Evolutionary conservation across 2,888 invertebrate species (phyloP).

Genomic region (Hofmannophila pseudospretella): DNA sequence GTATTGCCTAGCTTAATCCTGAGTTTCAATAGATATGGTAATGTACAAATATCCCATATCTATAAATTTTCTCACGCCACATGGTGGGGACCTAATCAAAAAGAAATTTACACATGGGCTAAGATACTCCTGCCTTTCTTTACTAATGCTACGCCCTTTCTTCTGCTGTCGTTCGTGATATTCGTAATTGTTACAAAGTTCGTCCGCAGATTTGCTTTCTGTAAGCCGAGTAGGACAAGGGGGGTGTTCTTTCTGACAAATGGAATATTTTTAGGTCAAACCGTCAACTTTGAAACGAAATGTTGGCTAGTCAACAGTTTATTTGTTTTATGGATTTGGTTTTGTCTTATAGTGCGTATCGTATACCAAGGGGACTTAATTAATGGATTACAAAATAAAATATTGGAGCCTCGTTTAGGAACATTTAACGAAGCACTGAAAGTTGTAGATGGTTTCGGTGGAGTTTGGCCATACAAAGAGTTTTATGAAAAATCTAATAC

Average conservation of each 20-base stretch:
- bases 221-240: constrained; percentile 12
- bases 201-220: constrained; percentile 19
- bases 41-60: constrained; percentile 30
- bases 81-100: constrained; percentile 42
- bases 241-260: constrained; percentile 29
- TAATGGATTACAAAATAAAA: constrained; percentile 31
- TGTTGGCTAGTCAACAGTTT: constrained; percentile 34
- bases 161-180: constrained; percentile 22
- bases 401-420: constrained; percentile 35
- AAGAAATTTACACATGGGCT: constrained; percentile 35
- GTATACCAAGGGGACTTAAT: constrained; percentile 47
- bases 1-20: constrained; percentile 33
- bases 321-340: constrained; percentile 51
- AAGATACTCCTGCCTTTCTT: constrained; percentile 40
- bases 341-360: constrained; percentile 45
- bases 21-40: constrained; percentile 26
- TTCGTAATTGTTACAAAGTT: constrained; percentile 24
- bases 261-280: constrained; percentile 44
- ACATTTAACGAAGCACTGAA: constrained; percentile 33
- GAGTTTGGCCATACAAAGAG: constrained; percentile 22
- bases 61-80: constrained; percentile 25
- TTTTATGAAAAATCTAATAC: constrained; percentile 31
- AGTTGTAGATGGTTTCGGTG: constrained; percentile 36
- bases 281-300: constrained; percentile 30
- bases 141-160: constrained; percentile 28